phyloP scores from a whole-genome alignment of 1,140 invertebrate species.

The Onthophagus taurus region DNA sequence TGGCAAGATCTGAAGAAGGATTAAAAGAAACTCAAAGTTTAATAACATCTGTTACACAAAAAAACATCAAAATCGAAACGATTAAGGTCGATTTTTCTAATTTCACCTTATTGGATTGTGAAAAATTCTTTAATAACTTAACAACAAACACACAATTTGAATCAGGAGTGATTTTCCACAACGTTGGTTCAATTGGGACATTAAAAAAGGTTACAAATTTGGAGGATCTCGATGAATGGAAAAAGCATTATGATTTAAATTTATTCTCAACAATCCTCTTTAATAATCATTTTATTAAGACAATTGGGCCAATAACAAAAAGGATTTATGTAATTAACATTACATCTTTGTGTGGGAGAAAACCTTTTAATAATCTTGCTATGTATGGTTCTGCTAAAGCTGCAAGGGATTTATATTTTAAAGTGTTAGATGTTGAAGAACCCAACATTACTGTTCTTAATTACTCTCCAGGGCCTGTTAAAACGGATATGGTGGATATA shows the following conservation, averaged over 20 bases:
- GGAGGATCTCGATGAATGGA: slow-evolving; percentile 49
- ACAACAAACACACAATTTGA: too few species aligned
- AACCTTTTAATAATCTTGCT: slow-evolving; percentile 64
- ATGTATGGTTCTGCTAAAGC: slow-evolving; percentile 84
- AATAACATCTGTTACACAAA: slow-evolving; percentile 42
- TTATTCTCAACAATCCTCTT: slow-evolving; percentile 66
- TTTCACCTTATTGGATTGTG: slow-evolving; percentile 40
- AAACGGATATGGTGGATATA: slow-evolving; percentile 80
- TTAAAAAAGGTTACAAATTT: slow-evolving; percentile 52
- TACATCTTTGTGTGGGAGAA: slow-evolving; percentile 70
- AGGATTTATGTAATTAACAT: slow-evolving; percentile 71
- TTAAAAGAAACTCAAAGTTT: slow-evolving; percentile 52
- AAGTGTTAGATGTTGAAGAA: slow-evolving; percentile 74
- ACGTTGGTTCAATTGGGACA: slow-evolving; percentile 81
- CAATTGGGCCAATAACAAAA: slow-evolving; percentile 36
- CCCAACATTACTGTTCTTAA: slow-evolving; percentile 67
- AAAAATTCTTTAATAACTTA: too few species aligned
- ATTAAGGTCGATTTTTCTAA: slow-evolving; percentile 45
- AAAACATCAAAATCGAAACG: too few species aligned
- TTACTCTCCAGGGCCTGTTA: slow-evolving; percentile 88
- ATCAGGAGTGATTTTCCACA: slow-evolving; percentile 72
- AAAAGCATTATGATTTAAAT: slow-evolving; percentile 68
- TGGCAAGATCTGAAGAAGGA: slow-evolving; percentile 60
- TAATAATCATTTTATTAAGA: slow-evolving; percentile 65
- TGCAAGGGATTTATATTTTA: slow-evolving; percentile 86